phyloP scores from a whole-genome alignment of 2,113 vertebrate genomes.

The Asarcornis scutulata region DNA sequence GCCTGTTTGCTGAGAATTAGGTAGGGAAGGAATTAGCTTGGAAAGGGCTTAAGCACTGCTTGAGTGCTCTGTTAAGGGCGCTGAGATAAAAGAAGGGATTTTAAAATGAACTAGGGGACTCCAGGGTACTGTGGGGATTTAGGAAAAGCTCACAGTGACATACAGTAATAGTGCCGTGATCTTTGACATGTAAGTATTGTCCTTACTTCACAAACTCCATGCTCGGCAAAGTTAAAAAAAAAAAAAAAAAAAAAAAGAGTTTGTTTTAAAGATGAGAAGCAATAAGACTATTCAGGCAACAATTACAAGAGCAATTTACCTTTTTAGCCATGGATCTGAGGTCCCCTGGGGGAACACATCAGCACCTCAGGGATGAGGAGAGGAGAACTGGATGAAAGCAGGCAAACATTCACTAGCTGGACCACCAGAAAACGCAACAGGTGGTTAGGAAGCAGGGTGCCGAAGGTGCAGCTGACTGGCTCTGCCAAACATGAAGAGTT shows the following conservation, averaged over 20 bases:
- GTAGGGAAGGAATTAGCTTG: not conserved
- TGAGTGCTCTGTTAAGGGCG: not conserved
- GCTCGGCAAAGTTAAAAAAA: not conserved
- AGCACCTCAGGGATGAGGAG: not conserved
- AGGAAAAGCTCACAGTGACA: fast-evolving
- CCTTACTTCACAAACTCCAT: not conserved
- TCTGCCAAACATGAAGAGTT: not conserved
- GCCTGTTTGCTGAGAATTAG: not conserved
- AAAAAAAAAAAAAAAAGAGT: not conserved
- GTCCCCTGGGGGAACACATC: not conserved
- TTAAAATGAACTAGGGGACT: not conserved
- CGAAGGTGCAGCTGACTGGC: constrained; percentile 47
- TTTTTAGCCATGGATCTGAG: constrained; percentile 17
- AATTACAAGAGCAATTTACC: constrained; percentile 22
- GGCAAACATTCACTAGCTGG: constrained; percentile 50
- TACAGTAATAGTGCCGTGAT: not conserved
- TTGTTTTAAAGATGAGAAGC: not conserved
- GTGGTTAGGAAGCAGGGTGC: not conserved
- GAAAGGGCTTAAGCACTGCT: not conserved
- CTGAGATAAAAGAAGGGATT: not conserved
- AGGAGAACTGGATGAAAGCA: not conserved
- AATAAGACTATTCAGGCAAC: not conserved
- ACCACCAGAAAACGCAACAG: constrained; percentile 21
- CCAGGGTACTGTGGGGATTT: not conserved
- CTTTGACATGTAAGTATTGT: not conserved